A percentile compares a stretch with the other conserved stretches of the same genome.
Conservation (phyloP, 2,797 vertebrate species). For the Sebastiscus tertius region DNA sequence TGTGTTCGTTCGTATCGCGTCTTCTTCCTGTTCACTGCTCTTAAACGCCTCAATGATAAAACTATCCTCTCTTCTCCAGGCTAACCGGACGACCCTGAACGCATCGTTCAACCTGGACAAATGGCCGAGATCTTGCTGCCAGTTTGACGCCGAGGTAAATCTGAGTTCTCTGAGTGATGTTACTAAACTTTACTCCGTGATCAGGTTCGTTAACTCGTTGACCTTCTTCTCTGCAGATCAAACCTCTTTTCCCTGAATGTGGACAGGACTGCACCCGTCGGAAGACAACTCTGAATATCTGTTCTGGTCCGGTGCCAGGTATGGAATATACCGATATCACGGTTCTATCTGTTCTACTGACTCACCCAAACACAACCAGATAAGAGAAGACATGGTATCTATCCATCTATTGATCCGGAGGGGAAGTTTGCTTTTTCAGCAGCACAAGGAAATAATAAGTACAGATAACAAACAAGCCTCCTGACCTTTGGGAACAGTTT, state of each 20-base stretch:
- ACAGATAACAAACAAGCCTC: background rate
- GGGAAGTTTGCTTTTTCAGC: background rate
- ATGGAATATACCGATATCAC: background rate
- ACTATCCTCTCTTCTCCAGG: conserved; percentile 33
- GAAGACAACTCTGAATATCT: conserved; percentile 34
- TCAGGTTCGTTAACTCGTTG: background rate
- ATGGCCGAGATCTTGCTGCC: conserved; percentile 73
- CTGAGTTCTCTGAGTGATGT: background rate
- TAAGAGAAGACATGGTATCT: background rate
- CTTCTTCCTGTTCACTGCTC: background rate
- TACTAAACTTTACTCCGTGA: background rate
- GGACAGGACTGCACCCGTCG: conserved; percentile 84
- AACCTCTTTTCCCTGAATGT: conserved; percentile 86
- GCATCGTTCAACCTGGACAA: conserved; percentile 55
- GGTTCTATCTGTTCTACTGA: background rate
- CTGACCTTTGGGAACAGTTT: no score
- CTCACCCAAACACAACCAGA: background rate
- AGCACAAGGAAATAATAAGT: background rate
- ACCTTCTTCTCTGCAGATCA: conserved; percentile 81
- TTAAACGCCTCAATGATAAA: background rate
- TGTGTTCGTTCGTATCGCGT: background rate
- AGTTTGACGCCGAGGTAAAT: conserved; percentile 69
- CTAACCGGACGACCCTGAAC: conserved; percentile 38
- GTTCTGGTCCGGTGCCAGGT: conserved; percentile 21
- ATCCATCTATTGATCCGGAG: background rate